Base-by-base conservation (phyloP, 2,113 vertebrate genomes). In the Trachemys scripta region DNA sequence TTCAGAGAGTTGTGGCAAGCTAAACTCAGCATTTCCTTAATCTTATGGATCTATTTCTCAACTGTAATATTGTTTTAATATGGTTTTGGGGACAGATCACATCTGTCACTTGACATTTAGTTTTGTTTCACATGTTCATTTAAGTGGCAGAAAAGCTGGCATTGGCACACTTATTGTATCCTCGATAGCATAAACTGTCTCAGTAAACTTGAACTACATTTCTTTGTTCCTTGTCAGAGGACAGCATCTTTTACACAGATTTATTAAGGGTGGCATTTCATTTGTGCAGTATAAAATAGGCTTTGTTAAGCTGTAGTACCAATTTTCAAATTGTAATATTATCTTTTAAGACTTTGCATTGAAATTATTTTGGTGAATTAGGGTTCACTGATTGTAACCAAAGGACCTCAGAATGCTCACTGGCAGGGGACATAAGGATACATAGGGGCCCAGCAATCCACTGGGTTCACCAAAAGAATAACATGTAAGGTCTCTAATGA, bases 281-380 rank as follows among this genome's bases (percentile, higher is more conserved):
- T 85, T 62, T 90, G 90, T 83, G 87, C 50, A 82, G 22, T 87
- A 82, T 38, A 38, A 42, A 90, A 3, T 11, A 90, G 82, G 6
- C 89, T 89, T 93, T 95, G 59, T 89, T 69, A 42, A 8, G 92
- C 13, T 81, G 78, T 87, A 65, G 45, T 85, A 93, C 91, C 45
- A 5, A 82, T 86, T 92, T 91, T 35, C 84, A 80, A 80, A 62
- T 31, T 35, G 59, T 62, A 62, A 35, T 62, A 62, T 62, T 54
- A 54, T 54, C 29, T 62, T 62, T 62, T 16, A 62, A 31, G 59
- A 62, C 29, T 31, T 62, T 62, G 29, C 59, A 31, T 62, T 62
- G 59, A 62, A 62, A 62, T 31, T 12, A 62, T 31, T 31, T 62
- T 62, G 31, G 59, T 62, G 59, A 35, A 62, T 62, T 62, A 35